Evolutionary conservation across 30 jellyfish, hydroid and myxozoan genomes (phyloP), one percentile per base, ranked within the genome.

Genomic region (Haliclystus octoradiatus): DNA sequence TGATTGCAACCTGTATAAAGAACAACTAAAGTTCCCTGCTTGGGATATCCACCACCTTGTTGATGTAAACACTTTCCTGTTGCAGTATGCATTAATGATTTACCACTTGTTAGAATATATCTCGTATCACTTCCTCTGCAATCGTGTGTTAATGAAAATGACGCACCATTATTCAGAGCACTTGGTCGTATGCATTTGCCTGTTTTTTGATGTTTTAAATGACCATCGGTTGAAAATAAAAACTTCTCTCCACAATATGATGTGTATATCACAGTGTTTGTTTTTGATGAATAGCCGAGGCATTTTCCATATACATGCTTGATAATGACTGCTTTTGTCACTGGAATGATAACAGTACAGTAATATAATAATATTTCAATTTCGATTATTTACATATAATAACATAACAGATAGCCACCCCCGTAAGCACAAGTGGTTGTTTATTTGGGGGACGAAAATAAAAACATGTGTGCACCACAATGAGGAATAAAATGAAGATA

Each of bases 31-130:
- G 28, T 33, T 23, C 85, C 85, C 34, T 74, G 77, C 33, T 26
- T 24, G 30, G 85, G 85, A 28, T 74, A n/a, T 46, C 49, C 1
- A 12, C 77, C 77, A 12, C 85, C 85, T 29, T 63, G 47, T 12
- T 27, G 71, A 5, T 76, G 85, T 19, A 74, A 47, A 31, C 85
- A 74, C 51, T 74, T 74, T 1, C 85, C 85, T 22, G 77, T 31
- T 24, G 85, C 62, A 28, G 57, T n/a, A 33, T 63, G 85, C 2
- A 63, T 71, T 49, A 74, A 66, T 7, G 63, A 30, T 13, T 63
- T 74, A 19, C n/a, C n/a, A n/a, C n/a, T n/a, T n/a, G n/a, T n/a
- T n/a, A n/a, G n/a, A n/a, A n/a, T n/a, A n/a, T n/a, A n/a, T n/a
- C n/a, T n/a, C n/a, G n/a, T n/a, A n/a, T n/a, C n/a, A n/a, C n/a